Evolutionary conservation across 1,140 invertebrate species (phyloP), one percentile per base, ranked within the genome.

Genomic region (Phocides pigmalion): DNA sequence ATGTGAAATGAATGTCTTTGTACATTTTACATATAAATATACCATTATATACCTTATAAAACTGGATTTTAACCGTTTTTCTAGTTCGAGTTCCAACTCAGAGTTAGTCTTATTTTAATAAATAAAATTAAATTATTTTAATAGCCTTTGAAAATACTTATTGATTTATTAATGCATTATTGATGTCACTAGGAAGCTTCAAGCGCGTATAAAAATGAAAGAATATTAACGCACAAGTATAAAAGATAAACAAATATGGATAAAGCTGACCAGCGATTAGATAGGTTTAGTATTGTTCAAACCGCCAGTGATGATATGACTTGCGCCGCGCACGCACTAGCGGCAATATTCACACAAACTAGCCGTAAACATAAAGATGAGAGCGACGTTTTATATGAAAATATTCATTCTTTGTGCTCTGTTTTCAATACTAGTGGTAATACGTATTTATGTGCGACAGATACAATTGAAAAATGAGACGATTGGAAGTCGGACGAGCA

Each of bases 381-480:
- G 12, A 39, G 3, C 14, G 1, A 39, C 35, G 11, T 39, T 39
- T 39, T 39, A 39, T 39, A 39, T 39, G 35, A 39, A 39, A 14
- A 39, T 39, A 28, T 49, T 49, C 22, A 14, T 49, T 3, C 12
- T 49, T 6, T 49, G 19, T 12, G 22, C 5, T 8, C 22, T 49
- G 19, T 49, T 49, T n/a, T 4, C 46, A 49, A 49, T 49, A 15
- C 11, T 49, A 25, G 14, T 49, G 2, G 2, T 49, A 25, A 25
- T 49, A 28, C 12, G 5, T 9, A 17, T 49, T 1, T 25, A 12
- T 15, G 46, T 49, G 46, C n/a, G 22, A 49, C 46, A 32, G 41
- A 39, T 28, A 44, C 53, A 47, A 35, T 42, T 64, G 12, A 39
- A 64, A 47, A 47, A 64, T 37, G 50, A 47, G 9, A 4, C 17